Base-by-base conservation (phyloP, 2,888 invertebrate genomes). In the Drosophila gaucha region DNA sequence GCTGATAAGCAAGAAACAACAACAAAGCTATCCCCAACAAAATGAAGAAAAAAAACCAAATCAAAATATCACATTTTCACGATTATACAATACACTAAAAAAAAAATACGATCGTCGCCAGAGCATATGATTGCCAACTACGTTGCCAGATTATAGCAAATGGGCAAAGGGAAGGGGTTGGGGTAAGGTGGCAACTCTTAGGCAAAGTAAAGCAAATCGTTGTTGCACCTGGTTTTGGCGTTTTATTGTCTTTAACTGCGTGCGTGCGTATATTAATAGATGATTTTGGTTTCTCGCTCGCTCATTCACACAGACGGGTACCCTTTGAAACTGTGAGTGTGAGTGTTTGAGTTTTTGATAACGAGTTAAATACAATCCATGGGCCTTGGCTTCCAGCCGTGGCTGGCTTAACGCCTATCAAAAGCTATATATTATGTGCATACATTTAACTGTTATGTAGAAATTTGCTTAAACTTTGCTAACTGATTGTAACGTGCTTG, bases 41-140 rank as follows among this genome's bases (percentile, higher is more conserved):
- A 31, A 10, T 26, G 36, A 2, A 20, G 22, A 70, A 49, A 41
- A 18, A 8, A 30, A 28, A 26, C 28, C n/a, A 30, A 64, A 39
- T 35, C 55, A 52, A 72, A 74, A 69, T 58, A 72, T 71, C 56
- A 54, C 60, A 66, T 66, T 62, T 66, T 47, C 65, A 51, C 62
- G 75, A 69, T 87, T 82, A 85, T 85, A 87, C 88, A 82, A 87
- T 67, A 69, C 68, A 52, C 31, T 3, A 39, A 60, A 52, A 38
- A 47, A 47, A 20, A 38, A 24, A 55, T 36, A 44, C 58, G 14
- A 30, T 44, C 26, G 41, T 36, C 14, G 49, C 30, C 36, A 22
- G 54, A 71, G 64, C 82, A 82, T 85, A 82, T 82, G 82, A 82
- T 82, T 79, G 65, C 49, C 47, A 67, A 82, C 85, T 79, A 82